These are phyloP conservation scores for Tribolium freemani DNA, from an alignment of 2,888 invertebrate genomes.

Conservation along the genomic window DNA sequence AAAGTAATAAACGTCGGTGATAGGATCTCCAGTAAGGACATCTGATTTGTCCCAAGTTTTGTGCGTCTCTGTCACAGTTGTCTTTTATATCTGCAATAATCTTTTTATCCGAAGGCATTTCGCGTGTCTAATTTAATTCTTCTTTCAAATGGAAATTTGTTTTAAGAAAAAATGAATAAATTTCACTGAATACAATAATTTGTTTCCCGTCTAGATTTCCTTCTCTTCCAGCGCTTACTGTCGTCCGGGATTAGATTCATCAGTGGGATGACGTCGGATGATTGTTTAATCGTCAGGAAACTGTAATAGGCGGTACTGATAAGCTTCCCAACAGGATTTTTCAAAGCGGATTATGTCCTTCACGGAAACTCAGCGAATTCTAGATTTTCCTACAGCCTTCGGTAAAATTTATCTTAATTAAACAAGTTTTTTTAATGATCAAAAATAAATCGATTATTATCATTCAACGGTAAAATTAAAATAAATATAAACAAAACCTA, in stretches of 20 bases:
- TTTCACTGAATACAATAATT: conserved; percentile 24
- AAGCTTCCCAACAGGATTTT: conserved; percentile 38
- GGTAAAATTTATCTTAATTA: conserved; percentile 1
- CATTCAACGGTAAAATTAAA: no score
- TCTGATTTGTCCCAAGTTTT: conserved; percentile 10
- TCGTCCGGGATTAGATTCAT: conserved; percentile 59
- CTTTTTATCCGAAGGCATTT: conserved; percentile 5
- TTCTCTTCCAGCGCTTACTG: conserved; percentile 31
- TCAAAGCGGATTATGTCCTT: conserved; percentile 41
- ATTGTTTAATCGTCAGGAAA: conserved; percentile 59
- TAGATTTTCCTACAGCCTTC: background rate
- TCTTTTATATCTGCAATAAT: background rate
- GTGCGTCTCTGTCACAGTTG: background rate
- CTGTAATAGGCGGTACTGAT: conserved; percentile 34
- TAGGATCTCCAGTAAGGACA: conserved; percentile 1
- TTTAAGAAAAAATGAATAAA: conserved; percentile 10
- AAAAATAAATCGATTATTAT: no score
- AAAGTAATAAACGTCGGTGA: conserved; percentile 10
- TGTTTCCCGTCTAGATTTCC: conserved; percentile 41
- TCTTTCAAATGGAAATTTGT: conserved; percentile 4
- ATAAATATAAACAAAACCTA: no score
- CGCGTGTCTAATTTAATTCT: conserved; percentile 25
- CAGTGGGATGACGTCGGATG: conserved; percentile 58
- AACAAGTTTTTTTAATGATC: background rate
- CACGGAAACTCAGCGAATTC: conserved; percentile 6